Evolutionary conservation across 2,888 invertebrate genomes (phyloP), one percentile per base, ranked within the genome.

Genomic region (Stenoptilia bipunctidactyla): DNA sequence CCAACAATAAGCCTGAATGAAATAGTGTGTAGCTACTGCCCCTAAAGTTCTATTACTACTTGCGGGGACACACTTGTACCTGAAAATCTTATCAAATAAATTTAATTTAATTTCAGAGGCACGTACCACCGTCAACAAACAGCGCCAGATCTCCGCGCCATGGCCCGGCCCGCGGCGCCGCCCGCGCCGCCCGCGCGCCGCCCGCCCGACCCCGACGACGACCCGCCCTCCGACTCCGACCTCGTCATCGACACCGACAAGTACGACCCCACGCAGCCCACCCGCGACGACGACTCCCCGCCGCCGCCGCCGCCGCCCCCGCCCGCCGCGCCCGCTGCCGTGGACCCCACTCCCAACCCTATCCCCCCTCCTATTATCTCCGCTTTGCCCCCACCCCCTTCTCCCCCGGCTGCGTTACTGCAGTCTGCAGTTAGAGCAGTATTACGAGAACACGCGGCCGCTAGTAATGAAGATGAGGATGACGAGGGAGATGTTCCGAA

Each of bases 401-500:
- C 44, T 15, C 38, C 43, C 1, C 40, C 49, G 15, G 44, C 40
- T 3, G 10, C 6, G 6, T 4, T 30, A n/a, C 55, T 80, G 39
- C 74, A 72, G 51, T 55, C 55, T 37, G 79, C 74, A 6, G 79
- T 79, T 35, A 59, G 75, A 2, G 70, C 70, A 44, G 82, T 70
- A 41, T 55, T 85, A 43, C 56, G 57, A 15, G 75, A 77, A 49
- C 80, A 80, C 50, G 6, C 40, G 44, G 43, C 50, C 27, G 27
- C 45, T 2, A 45, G 40, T 34, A 62, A 65, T 42, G 66, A 60
- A 36, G 85, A 83, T 44, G 76, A 77, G 44, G 73, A 72, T 10
- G 76, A 73, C 38, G 86, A 86, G 13, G 90, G 91, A 1, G 92
- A 91, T 52, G 94, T 93, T 66, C 94, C 94, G 2, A 94, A 94